These are phyloP conservation scores for Endomychus coccineus DNA, from an alignment of 2,888 invertebrate species.

Conservation along the genomic window DNA sequence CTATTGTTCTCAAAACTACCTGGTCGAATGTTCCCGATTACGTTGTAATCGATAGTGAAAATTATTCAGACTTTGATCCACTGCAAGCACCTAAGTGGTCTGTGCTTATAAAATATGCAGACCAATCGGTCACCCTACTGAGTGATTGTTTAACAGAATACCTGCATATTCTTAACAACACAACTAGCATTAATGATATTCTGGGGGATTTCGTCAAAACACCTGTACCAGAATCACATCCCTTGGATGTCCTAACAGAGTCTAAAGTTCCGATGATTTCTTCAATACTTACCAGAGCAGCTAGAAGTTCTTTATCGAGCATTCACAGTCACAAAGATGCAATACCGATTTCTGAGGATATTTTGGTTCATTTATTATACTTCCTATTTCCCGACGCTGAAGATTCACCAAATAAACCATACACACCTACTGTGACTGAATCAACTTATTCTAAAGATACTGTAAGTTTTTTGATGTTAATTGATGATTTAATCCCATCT, in stretches of 20 bases:
- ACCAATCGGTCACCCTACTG: slow-evolving; percentile 67
- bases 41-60: slow-evolving; percentile 79
- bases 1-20: slow-evolving; percentile 68
- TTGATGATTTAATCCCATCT: no score
- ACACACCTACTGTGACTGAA: no score
- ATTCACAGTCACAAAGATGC: slow-evolving; percentile 48
- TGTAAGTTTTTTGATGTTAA: no score
- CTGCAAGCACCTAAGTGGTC: slow-evolving; percentile 74
- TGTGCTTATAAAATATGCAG: slow-evolving; percentile 56
- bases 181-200: slow-evolving; percentile 46
- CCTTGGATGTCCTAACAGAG: slow-evolving; percentile 67
- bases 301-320: slow-evolving; percentile 42
- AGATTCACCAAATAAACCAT: no score
- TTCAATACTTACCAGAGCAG: slow-evolving; percentile 50
- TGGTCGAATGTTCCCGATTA: slow-evolving; percentile 85
- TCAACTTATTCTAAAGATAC: no score
- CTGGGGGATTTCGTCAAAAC: slow-evolving; percentile 47
- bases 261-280: slow-evolving; percentile 62
- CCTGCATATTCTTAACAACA: slow-evolving; percentile 55
- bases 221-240: slow-evolving; percentile 43
- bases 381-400: slow-evolving; percentile 87
- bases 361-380: slow-evolving; percentile 68
- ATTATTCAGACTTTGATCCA: slow-evolving; percentile 84
- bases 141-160: slow-evolving; percentile 68
- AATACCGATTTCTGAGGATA: slow-evolving; percentile 70